Percentiles rank a stretch among this genome's conserved stretches.
These are phyloP conservation scores for Perodicticus potto DNA, from an alignment of 2,797 vertebrate species.

Conservation along the genomic window DNA sequence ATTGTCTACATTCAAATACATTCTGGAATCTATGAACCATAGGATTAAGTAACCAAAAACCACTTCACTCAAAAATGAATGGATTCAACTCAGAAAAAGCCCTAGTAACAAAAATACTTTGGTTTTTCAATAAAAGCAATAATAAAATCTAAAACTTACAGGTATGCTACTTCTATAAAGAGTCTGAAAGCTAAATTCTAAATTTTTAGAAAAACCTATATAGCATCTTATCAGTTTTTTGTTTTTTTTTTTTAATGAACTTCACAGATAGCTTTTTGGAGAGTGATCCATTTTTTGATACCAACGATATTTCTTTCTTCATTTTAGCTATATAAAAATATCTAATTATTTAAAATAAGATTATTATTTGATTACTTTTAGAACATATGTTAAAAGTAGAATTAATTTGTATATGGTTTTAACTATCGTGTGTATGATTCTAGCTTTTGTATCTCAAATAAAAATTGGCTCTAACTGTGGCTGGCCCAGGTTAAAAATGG, in stretches of 20 bases:
- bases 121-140: constrained; percentile 26
- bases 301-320: background rate
- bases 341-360: background rate
- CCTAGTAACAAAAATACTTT: background rate
- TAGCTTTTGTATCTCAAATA: constrained; percentile 6
- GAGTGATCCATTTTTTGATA: background rate
- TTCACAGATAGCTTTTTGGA: constrained; percentile 24
- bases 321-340: background rate
- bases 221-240: background rate
- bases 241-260: constrained; percentile 7
- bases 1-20: constrained; percentile 24
- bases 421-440: background rate
- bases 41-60: constrained; percentile 33
- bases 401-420: constrained; percentile 47
- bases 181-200: background rate
- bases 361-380: constrained; percentile 17
- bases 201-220: background rate
- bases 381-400: background rate
- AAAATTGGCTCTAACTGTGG: constrained; percentile 69
- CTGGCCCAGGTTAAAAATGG: constrained; percentile 55
- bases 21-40: background rate
- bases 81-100: background rate
- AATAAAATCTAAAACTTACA: constrained; percentile 31
- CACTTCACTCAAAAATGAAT: background rate
- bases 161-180: background rate